Base-by-base conservation (phyloP, 2,888 invertebrate species). In the Pantelozetes paolii region DNA sequence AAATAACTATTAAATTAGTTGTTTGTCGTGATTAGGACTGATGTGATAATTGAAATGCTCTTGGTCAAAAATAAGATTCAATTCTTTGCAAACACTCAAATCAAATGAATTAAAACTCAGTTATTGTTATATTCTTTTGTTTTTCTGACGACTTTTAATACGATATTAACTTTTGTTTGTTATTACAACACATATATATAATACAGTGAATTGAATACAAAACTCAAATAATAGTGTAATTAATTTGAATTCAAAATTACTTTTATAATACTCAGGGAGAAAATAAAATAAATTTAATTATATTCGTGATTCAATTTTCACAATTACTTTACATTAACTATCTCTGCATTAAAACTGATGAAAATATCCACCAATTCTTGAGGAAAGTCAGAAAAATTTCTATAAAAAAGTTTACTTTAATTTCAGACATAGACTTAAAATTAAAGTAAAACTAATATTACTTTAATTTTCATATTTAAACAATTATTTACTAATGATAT, bases 181-280 rank as follows among this genome's bases (percentile, higher is more conserved):
- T 30, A 62, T 62, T 36, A 62, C 36, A 62, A 62, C 36, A 62
- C 62, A 62, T 54, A 9, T 13, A 59, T 20, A 59, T 6, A 50
- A n/a, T 42, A 42, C 15, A 42, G 45, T 42, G 23, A 18, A 62
- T 32, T 62, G 54, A 9, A 26, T 18, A 3, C 54, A 54, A 54
- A 23, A 23, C 23, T 23, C 13, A 23, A 54, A 54, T 54, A 23
- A 54, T 54, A 26, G 54, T 54, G 23, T 54, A 54, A 54, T 54
- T 54, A 54, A 54, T 54, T 54, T 54, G 8, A 23, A 54, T 23
- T 54, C 23, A 9, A 54, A 54, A 54, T 23, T 54, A 23, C 20
- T 3, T 20, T 20, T 11, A 3, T 13, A 54, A 54, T 23, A 23
- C 23, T 54, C 15, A 13, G 20, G 54, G 11, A 26, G 2, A 54